Conservation (phyloP, 2,797 vertebrate genomes). For the Hippopotamyrus pictus region DNA sequence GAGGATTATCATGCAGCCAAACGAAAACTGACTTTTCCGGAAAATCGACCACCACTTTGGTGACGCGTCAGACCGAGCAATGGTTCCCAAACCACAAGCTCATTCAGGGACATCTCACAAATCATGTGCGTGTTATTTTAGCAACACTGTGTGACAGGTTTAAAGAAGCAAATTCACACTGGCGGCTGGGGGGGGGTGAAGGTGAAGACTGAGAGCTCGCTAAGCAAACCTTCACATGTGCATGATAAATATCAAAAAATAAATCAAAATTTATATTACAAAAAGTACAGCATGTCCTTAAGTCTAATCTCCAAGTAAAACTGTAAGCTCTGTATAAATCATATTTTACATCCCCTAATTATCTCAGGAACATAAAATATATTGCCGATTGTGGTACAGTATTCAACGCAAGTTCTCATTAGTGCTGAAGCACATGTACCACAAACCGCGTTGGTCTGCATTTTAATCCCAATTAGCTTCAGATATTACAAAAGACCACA, state of each 20-base stretch:
- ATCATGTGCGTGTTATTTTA: background rate
- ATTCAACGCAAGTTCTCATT: background rate
- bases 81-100: background rate
- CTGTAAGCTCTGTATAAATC: background rate
- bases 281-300: background rate
- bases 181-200: background rate
- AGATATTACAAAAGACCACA: background rate
- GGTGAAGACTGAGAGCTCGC: background rate
- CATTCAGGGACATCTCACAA: background rate
- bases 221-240: background rate
- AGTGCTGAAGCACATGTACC: background rate
- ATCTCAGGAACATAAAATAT: background rate
- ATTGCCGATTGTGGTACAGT: background rate
- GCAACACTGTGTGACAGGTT: background rate
- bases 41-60: background rate
- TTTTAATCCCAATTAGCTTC: background rate
- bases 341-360: background rate
- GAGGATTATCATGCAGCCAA: background rate
- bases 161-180: background rate
- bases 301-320: background rate
- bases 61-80: background rate
- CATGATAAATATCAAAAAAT: background rate
- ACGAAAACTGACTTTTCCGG: background rate
- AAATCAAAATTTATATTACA: background rate
- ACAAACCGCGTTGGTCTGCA: background rate